A percentile compares a stretch with the other conserved stretches of the same genome.
Evolutionary conservation across 2,888 invertebrate species (phyloP).

Genomic region (Entomobrya multifasciata): DNA sequence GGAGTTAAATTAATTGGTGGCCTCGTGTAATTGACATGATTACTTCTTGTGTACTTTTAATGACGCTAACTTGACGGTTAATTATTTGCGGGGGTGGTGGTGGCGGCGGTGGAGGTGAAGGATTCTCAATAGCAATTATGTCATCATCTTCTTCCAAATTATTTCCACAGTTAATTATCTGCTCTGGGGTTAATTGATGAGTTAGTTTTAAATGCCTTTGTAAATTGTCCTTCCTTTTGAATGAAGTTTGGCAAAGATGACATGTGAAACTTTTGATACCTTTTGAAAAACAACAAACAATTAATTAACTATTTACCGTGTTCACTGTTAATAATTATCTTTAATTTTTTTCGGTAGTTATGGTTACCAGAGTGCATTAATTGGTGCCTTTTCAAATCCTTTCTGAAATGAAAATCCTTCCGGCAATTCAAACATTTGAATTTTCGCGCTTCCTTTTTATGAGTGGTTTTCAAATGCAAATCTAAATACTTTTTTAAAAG

Average conservation of each 20-base stretch:
- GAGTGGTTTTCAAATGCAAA: slow-evolving; percentile 42
- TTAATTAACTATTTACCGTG: no score
- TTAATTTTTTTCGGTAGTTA: no score
- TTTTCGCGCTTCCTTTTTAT: slow-evolving; percentile 29
- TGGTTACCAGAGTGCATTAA: slow-evolving; percentile 39
- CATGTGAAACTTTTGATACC: slow-evolving; percentile 4
- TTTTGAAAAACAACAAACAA: slow-evolving; percentile 10
- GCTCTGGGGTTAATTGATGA: slow-evolving; percentile 3
- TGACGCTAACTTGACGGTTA: slow-evolving; percentile 48
- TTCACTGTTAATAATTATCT: no score
- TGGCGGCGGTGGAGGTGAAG: neutral
- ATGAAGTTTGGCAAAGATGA: slow-evolving; percentile 11
- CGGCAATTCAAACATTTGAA: neutral
- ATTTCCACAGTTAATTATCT: slow-evolving; percentile 34
- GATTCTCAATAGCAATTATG: no score
- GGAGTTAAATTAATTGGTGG: neutral
- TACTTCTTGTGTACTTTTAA: slow-evolving; percentile 54
- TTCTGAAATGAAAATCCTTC: slow-evolving; percentile 41
- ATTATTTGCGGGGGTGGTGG: neutral
- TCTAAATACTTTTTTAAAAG: slow-evolving; percentile 37
- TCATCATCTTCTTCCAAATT: no score
- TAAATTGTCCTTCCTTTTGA: slow-evolving; percentile 48
- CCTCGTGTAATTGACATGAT: slow-evolving; percentile 43
- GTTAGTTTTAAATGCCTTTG: slow-evolving; percentile 36
- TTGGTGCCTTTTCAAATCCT: slow-evolving; percentile 39